A percentile compares a stretch with the other conserved stretches of the same genome.
These are phyloP conservation scores for Erpetoichthys calabaricus DNA, from an alignment of 2,797 vertebrate genomes.

Conservation along the genomic window DNA sequence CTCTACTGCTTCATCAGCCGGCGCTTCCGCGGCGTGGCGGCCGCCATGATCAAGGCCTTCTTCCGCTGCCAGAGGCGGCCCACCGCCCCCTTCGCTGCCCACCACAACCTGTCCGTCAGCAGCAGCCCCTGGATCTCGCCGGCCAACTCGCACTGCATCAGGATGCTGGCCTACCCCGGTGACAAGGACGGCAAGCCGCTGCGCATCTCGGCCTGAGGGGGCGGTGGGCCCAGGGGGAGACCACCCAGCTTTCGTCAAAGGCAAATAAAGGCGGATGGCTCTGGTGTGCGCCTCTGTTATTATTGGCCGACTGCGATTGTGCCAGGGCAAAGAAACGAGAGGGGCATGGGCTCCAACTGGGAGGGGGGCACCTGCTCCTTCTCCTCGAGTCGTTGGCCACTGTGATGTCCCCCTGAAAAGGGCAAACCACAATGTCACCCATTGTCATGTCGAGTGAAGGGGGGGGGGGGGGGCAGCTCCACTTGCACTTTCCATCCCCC, in stretches of 20 bases:
- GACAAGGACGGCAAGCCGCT: slow-evolving; percentile 89
- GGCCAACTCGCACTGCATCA: slow-evolving; percentile 93
- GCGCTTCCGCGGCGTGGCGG: slow-evolving; percentile 84
- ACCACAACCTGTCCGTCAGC: slow-evolving; percentile 92
- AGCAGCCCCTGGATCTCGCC: slow-evolving; percentile 97
- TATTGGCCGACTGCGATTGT: too few species aligned
- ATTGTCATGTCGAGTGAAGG: too few species aligned
- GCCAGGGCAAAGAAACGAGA: too few species aligned
- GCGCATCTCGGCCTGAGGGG: slow-evolving; percentile 74
- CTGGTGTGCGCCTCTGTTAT: too few species aligned
- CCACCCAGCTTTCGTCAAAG: not conserved
- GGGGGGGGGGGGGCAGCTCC: too few species aligned
- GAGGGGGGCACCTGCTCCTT: too few species aligned
- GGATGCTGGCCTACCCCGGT: slow-evolving; percentile 93
- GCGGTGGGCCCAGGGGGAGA: slow-evolving; percentile 9
- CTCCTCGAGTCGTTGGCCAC: too few species aligned
- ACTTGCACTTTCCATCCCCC: too few species aligned
- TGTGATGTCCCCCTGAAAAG: too few species aligned
- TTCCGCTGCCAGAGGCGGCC: slow-evolving; percentile 74
- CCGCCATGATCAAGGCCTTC: slow-evolving; percentile 72
- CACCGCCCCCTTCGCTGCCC: slow-evolving; percentile 69
- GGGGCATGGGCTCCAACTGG: too few species aligned
- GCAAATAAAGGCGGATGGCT: too few species aligned
- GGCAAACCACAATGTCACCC: too few species aligned
- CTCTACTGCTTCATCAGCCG: slow-evolving; percentile 97